Conservation (phyloP, 2,797 vertebrate genomes). For the Melanotaenia pygmaea region DNA sequence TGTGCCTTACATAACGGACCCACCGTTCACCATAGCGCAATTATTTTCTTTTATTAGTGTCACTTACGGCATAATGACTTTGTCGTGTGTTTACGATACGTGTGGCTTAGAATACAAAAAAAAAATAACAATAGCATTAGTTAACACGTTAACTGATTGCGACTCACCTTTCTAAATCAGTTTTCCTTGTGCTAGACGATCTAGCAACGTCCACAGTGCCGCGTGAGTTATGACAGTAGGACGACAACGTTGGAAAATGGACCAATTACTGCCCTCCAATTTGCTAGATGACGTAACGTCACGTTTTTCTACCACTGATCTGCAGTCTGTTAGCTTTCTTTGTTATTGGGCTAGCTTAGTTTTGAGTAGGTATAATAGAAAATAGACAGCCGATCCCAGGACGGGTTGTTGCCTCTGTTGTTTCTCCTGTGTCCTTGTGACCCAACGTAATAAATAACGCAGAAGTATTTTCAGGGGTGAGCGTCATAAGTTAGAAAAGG, state of each 20-base stretch:
- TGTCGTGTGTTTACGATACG: not conserved
- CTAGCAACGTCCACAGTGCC: constrained; percentile 37
- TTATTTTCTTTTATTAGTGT: not conserved
- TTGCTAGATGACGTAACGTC: constrained; percentile 21
- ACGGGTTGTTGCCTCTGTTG: not conserved
- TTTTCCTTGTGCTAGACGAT: not conserved
- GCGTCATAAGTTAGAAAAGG: not conserved
- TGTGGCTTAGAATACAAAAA: not conserved
- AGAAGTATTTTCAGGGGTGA: not conserved
- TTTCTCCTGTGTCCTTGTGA: not conserved
- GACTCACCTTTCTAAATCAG: constrained; percentile 1
- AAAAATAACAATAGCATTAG: not conserved
- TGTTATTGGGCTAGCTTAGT: not conserved
- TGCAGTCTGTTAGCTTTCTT: constrained; percentile 24
- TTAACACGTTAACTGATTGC: not conserved
- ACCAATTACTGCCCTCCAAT: constrained; percentile 54
- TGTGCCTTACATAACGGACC: not conserved
- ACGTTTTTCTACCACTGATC: constrained; percentile 22
- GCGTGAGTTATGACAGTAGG: constrained; percentile 3
- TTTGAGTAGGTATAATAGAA: too few relatives aligned
- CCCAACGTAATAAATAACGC: not conserved
- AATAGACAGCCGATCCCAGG: constrained; percentile 14
- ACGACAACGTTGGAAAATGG: constrained; percentile 25
- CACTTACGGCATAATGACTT: not conserved
- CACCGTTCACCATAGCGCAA: not conserved